Conservation (phyloP, 1,140 invertebrate species). For the Drosophila repleta region DNA sequence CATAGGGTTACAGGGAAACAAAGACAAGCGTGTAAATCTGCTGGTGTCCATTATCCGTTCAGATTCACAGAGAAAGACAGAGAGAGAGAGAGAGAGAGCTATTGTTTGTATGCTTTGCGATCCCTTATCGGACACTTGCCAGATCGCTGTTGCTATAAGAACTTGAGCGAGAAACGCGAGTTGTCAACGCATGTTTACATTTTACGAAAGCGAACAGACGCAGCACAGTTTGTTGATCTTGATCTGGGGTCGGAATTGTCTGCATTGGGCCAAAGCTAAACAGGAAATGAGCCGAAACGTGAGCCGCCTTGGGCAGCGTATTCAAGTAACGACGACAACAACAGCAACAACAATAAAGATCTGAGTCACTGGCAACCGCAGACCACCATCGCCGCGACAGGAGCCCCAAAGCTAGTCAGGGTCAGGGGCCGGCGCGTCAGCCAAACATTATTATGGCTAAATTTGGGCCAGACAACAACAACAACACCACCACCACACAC, state of each 20-base stretch:
- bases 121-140: conserved; percentile 62
- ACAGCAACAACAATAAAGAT: background rate
- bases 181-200: conserved; percentile 56
- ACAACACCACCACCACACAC: conserved; percentile 9
- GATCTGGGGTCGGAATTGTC: conserved; percentile 20
- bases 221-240: conserved; percentile 67
- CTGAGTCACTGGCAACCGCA: conserved; percentile 23
- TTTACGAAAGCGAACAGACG: conserved; percentile 43
- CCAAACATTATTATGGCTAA: conserved; percentile 19
- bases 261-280: conserved; percentile 12
- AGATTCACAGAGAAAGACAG: background rate
- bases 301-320: conserved; percentile 26
- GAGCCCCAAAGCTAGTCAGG: conserved; percentile 17
- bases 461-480: conserved; percentile 18
- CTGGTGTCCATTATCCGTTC: conserved; percentile 18
- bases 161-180: conserved; percentile 24
- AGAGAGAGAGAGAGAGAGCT: conserved; percentile 8
- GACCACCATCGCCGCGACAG: conserved; percentile 25
- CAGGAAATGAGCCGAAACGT: conserved; percentile 43
- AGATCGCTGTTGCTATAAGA: conserved; percentile 27
- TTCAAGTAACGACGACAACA: background rate
- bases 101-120: conserved; percentile 47
- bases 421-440: conserved; percentile 18
- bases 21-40: conserved; percentile 9
- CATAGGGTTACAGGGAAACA: conserved; percentile 27